Evolutionary conservation across 1,140 invertebrate species (phyloP).

Genomic region (Nasonia giraulti): DNA sequence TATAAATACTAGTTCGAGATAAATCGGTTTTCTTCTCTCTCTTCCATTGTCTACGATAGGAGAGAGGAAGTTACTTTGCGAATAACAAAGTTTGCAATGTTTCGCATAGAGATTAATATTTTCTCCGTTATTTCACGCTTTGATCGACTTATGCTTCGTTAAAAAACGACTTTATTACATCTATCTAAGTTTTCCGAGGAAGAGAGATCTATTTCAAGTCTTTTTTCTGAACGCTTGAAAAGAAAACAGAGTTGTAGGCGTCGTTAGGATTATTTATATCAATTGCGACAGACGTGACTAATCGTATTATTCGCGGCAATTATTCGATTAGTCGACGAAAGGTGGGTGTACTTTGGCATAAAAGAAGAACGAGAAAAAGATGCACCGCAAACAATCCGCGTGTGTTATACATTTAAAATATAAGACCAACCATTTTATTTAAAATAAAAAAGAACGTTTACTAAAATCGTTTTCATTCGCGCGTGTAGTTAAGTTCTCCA

Average conservation of each 20-base stretch:
- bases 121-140: background rate
- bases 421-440: too few relatives aligned
- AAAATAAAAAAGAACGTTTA: too few relatives aligned
- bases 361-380: background rate
- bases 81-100: background rate
- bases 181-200: too few relatives aligned
- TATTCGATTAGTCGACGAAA: background rate
- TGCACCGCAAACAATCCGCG: too few relatives aligned
- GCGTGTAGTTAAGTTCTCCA: background rate
- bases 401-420: too few relatives aligned
- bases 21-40: background rate
- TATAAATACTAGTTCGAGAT: slow-evolving; percentile 12
- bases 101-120: background rate
- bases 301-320: background rate
- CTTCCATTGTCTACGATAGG: background rate
- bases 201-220: background rate
- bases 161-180: too few relatives aligned
- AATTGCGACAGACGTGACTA: slow-evolving; percentile 19
- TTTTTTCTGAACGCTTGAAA: background rate
- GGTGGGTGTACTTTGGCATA: too few relatives aligned
- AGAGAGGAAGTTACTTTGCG: background rate
- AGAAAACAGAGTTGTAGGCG: slow-evolving; percentile 16
- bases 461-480: background rate
- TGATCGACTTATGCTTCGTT: too few relatives aligned
- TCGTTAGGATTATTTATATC: slow-evolving; percentile 14